Base-by-base conservation (phyloP, 2,888 invertebrate genomes). In the Drosophila pegasa region DNA sequence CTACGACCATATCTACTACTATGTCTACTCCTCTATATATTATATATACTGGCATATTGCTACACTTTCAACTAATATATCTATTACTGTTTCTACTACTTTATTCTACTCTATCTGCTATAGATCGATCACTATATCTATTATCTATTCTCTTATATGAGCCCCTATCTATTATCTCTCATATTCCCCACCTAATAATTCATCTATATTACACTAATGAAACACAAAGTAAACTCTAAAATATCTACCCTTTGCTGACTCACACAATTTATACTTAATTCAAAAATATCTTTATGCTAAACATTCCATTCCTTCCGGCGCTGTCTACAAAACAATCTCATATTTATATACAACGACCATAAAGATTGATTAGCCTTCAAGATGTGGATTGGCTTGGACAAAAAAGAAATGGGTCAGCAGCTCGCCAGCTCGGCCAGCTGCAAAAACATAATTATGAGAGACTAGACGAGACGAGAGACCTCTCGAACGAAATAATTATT, bases 401-500 rank as follows among this genome's bases (percentile, higher is more conserved):
- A 20, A 47, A 5, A 14, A 18, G 12, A 18, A 45, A 47, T 14
- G n/a, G 48, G 37, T 45, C 63, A 51, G 16, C 63, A 51, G 16
- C 43, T n/a, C 35, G 9, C 12, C 50, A 50, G 35, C 2, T 9
- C 50, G 35, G 35, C 2, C 50, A 16, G 25, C 33, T n/a, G 35
- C 59, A 29, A 9, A 45, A 27, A 45, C 2, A 38, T 6, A 35
- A 40, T 33, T 40, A 31, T 14, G 27, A 16, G n/a, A 27, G 58
- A 33, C 27, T 18, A 9, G 22, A 40, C 10, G 29, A 14, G 20
- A 43, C n/a, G n/a, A n/a, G n/a, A 20, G 33, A 43, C 37, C 40
- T 33, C 57, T 20, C 35, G n/a, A 59, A 43, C 27, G 27, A 48
- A 38, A 22, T 54, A 48, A 43, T 31, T 40, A 50, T 52, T 58